A percentile compares a stretch with the other conserved stretches of the same genome.
Evolutionary conservation across 2,113 vertebrate species (phyloP).

Genomic region (Triplophysa siluroides): DNA sequence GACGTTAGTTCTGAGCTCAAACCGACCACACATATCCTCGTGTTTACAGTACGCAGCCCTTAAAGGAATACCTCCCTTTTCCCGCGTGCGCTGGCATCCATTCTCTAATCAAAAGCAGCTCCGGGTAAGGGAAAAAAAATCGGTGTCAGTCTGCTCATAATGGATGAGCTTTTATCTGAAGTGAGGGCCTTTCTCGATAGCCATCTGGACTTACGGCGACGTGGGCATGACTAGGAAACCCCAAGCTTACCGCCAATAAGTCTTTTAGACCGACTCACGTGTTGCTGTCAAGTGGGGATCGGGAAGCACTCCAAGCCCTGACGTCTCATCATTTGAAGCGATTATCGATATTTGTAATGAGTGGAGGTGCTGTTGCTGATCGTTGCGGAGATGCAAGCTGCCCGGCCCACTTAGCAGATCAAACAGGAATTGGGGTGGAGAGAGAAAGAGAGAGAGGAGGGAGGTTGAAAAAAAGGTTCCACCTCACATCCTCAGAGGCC

Average conservation of each 20-base stretch:
- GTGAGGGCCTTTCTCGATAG: conserved; percentile 48
- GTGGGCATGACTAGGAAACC: conserved; percentile 28
- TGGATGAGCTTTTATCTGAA: conserved; percentile 52
- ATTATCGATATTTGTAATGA: conserved; percentile 34
- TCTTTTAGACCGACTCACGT: conserved; percentile 10
- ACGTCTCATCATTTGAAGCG: conserved; percentile 31
- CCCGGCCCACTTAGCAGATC: conserved; percentile 13
- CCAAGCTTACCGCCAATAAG: conserved; percentile 43
- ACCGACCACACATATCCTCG: conserved; percentile 19
- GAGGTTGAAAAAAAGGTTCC: conserved; percentile 61
- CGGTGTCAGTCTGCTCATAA: conserved; percentile 32
- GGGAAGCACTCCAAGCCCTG: conserved; percentile 43
- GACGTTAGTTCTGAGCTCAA: neutral
- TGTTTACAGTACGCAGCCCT: conserved; percentile 18
- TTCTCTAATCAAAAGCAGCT: conserved; percentile 44
- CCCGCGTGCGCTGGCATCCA: neutral
- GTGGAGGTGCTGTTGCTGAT: conserved; percentile 42
- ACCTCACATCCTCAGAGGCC: conserved; percentile 55
- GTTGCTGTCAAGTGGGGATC: conserved; percentile 43
- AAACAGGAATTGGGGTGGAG: conserved; percentile 48
- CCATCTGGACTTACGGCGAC: conserved; percentile 39
- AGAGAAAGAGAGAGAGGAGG: conserved; percentile 36
- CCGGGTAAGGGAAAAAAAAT: conserved; percentile 10
- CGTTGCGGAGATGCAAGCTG: conserved; percentile 25
- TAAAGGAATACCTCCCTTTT: conserved; percentile 1